Conservation (phyloP, 1,140 invertebrate species). For the Zophobas morio region DNA sequence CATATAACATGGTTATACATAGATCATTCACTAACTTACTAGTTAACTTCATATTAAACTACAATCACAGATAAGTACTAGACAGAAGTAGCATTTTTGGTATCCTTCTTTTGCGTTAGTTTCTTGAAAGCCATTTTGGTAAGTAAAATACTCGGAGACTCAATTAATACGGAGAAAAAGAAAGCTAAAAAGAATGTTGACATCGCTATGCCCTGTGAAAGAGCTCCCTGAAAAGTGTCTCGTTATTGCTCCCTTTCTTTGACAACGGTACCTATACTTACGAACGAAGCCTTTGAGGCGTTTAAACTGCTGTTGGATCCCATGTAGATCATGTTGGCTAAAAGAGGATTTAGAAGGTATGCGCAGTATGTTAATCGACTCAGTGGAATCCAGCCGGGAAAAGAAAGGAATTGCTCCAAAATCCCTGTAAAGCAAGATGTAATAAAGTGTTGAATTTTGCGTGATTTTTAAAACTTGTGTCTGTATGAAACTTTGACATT, state of each 20-base stretch:
- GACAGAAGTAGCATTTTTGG: background rate
- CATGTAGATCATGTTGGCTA: constrained; percentile 53
- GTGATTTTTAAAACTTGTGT: too few species aligned
- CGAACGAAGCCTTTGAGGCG: constrained; percentile 52
- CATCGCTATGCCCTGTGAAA: constrained; percentile 44
- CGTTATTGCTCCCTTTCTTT: background rate
- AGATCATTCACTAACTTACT: too few species aligned
- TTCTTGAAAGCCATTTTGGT: constrained; percentile 56
- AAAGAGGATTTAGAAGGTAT: constrained; percentile 71
- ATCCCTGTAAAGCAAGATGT: constrained; percentile 63
- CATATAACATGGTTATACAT: too few species aligned
- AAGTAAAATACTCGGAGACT: constrained; percentile 60
- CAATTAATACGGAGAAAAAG: constrained; percentile 56
- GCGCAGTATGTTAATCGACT: constrained; percentile 70
- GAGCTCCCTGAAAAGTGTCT: constrained; percentile 56
- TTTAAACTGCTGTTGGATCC: constrained; percentile 52
- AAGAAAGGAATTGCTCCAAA: constrained; percentile 67
- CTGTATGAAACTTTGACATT: too few species aligned
- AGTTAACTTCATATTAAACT: too few species aligned
- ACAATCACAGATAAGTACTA: constrained; percentile 16
- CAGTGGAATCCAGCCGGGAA: constrained; percentile 68
- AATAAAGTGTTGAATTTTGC: constrained; percentile 13
- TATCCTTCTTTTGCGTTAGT: background rate
- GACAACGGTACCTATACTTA: constrained; percentile 53
- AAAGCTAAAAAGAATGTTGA: constrained; percentile 55